These are phyloP conservation scores for Chamaetylas fuelleborni DNA, from an alignment of 2,113 vertebrate species.

Conservation along the genomic window DNA sequence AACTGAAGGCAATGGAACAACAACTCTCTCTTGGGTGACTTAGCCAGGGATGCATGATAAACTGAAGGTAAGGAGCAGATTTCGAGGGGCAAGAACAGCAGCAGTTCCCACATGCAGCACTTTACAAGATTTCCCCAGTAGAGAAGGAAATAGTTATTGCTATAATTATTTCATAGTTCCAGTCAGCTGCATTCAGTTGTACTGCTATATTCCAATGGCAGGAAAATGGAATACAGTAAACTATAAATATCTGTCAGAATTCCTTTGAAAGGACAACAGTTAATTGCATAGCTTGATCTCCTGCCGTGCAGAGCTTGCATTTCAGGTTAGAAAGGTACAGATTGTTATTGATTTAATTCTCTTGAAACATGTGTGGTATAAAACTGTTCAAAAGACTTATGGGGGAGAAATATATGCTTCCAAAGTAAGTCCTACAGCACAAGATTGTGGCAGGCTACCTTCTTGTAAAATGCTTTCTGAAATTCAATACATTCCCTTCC, in stretches of 20 bases:
- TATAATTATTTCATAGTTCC: constrained; percentile 69
- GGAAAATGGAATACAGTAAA: constrained; percentile 65
- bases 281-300: constrained; percentile 68
- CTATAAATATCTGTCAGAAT: constrained; percentile 70
- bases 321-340: constrained; percentile 66
- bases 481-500: constrained; percentile 17
- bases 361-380: constrained; percentile 66
- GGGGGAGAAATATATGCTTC: constrained; percentile 49
- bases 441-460: not conserved
- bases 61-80: not conserved
- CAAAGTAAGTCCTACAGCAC: constrained; percentile 46
- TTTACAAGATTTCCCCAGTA: constrained; percentile 37
- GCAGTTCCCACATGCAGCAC: constrained; percentile 29
- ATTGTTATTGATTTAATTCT: constrained; percentile 73
- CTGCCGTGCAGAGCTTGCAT: constrained; percentile 63
- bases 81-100: constrained; percentile 2
- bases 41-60: not conserved
- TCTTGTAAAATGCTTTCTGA: constrained; percentile 31
- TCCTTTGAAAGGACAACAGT: constrained; percentile 69
- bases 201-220: constrained; percentile 50
- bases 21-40: not conserved
- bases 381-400: constrained; percentile 64
- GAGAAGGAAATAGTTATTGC: constrained; percentile 52
- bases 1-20: not conserved
- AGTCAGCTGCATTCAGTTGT: constrained; percentile 53